phyloP scores from a whole-genome alignment of 1,140 invertebrate genomes.

The Acyrthosiphon pisum region DNA sequence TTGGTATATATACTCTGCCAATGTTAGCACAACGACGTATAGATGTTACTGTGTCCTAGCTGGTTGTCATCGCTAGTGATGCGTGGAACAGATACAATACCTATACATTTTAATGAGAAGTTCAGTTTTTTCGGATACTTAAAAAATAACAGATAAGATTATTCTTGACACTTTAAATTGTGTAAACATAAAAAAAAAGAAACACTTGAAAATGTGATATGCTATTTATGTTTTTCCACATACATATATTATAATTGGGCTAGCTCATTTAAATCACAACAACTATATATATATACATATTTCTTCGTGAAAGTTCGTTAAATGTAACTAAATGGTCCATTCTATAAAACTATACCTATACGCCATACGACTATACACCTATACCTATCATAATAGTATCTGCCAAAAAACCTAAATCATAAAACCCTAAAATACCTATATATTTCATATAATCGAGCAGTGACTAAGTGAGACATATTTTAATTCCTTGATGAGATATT shows the following conservation, averaged over 20 bases:
- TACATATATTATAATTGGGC: no score
- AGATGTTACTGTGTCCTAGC: background rate
- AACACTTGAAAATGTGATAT: background rate
- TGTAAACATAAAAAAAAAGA: background rate
- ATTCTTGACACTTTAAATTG: background rate
- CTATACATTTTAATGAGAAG: background rate
- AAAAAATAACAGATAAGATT: constrained; percentile 1
- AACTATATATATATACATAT: background rate
- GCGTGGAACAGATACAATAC: background rate
- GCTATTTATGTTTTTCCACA: no score
- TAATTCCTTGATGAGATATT: background rate
- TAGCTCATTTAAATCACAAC: no score
- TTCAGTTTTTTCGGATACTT: background rate
- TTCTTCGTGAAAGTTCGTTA: background rate
- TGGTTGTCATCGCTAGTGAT: background rate
- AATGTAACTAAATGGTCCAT: background rate
- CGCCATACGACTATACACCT: no score
- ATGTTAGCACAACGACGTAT: background rate
- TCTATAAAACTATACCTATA: background rate
- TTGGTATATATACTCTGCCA: background rate
- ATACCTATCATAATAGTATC: no score
- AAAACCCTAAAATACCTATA: no score
- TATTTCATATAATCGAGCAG: background rate
- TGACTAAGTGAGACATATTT: background rate
- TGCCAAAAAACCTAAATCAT: no score